These are phyloP conservation scores for Drosophila pseudoobscura DNA, from an alignment of 1,140 invertebrate genomes.

Conservation along the genomic window DNA sequence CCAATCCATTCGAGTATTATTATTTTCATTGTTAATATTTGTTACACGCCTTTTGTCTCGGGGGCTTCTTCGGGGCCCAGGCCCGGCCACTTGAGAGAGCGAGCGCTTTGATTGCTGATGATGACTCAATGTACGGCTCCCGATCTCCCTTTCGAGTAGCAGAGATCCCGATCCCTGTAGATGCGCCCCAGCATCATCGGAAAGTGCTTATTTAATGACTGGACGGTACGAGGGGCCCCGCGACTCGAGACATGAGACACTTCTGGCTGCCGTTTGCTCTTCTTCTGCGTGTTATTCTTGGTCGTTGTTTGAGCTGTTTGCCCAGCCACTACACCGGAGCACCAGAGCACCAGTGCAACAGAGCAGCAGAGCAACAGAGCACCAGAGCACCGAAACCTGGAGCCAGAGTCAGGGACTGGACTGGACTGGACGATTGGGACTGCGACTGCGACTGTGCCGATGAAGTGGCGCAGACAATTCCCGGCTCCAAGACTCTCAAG, in stretches of 20 bases:
- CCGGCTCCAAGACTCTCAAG: conserved; percentile 55
- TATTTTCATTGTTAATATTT: conserved; percentile 82
- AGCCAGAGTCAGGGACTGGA: conserved; percentile 22
- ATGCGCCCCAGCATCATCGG: conserved; percentile 12
- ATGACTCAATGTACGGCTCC: conserved; percentile 62
- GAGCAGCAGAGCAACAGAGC: conserved; percentile 10
- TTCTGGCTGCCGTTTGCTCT: conserved; percentile 72
- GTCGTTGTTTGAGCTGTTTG: conserved; percentile 72
- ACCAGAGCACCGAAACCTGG: conserved; percentile 51
- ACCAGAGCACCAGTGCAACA: too few relatives aligned
- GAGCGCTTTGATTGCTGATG: conserved; percentile 67
- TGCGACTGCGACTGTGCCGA: conserved; percentile 10
- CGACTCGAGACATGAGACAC: conserved; percentile 53
- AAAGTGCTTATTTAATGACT: conserved; percentile 81
- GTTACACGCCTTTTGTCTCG: conserved; percentile 77
- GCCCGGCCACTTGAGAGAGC: conserved; percentile 8
- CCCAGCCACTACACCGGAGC: conserved; percentile 60
- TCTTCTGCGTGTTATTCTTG: conserved; percentile 10
- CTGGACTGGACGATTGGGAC: conserved; percentile 14
- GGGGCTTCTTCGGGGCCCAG: background rate
- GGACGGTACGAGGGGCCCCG: conserved; percentile 23
- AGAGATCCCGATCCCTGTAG: conserved; percentile 14
- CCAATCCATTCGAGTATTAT: conserved; percentile 68
- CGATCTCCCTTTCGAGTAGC: conserved; percentile 27
- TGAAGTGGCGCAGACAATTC: conserved; percentile 66